A percentile compares a stretch with the other conserved stretches of the same genome.
Conservation (phyloP, 2,113 vertebrate genomes). For the Charadrius vociferus region DNA sequence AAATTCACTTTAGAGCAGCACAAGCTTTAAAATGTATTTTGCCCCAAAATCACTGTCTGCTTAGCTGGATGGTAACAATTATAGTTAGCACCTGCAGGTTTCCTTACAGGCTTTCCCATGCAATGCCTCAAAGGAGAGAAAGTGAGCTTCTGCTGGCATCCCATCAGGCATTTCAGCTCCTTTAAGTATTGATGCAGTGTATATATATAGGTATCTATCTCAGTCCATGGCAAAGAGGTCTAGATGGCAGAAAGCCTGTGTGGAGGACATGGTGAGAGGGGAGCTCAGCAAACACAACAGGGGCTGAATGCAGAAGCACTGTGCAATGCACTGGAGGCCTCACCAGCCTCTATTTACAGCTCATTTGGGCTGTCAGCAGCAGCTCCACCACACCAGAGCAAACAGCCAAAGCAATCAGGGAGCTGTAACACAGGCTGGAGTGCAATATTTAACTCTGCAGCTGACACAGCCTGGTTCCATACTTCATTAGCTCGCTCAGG, state of each 20-base stretch:
- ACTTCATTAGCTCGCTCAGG: neutral
- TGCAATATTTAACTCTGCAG: neutral
- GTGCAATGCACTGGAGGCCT: neutral
- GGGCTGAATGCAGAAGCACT: neutral
- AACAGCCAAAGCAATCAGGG: neutral
- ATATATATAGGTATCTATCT: no score
- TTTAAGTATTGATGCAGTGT: neutral
- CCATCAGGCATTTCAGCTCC: neutral
- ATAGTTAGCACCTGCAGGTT: neutral
- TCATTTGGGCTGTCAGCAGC: neutral
- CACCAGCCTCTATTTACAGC: neutral
- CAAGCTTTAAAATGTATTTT: neutral
- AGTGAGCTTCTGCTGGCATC: neutral
- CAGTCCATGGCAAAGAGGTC: neutral
- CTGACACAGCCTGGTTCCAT: neutral
- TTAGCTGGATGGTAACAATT: neutral
- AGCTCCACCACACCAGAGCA: neutral
- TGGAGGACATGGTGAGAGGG: neutral
- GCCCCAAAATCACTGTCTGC: neutral
- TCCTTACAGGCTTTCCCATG: neutral
- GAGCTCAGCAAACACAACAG: neutral
- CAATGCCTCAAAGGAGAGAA: neutral
- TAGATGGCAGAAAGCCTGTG: accelerated
- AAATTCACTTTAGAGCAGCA: neutral
- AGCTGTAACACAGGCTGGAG: neutral